A percentile compares a stretch with the other conserved stretches of the same genome.
Evolutionary conservation across 2,113 vertebrate species (phyloP).

Genomic region (Donacobius atricapilla): DNA sequence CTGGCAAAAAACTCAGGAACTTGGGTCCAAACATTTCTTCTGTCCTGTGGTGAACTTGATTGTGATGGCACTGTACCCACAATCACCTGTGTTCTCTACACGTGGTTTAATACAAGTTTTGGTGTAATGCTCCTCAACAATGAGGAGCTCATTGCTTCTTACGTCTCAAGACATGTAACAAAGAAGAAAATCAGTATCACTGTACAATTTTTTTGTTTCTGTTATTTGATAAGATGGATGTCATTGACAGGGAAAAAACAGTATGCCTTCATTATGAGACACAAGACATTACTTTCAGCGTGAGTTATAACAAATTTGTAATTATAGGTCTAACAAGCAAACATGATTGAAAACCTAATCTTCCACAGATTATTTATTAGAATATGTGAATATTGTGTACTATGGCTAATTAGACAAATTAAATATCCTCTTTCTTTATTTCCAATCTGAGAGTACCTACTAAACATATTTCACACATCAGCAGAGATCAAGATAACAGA

Average conservation of each 20-base stretch:
- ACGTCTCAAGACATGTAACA: neutral
- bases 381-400: neutral
- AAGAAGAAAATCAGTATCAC: neutral
- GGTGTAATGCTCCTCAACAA: neutral
- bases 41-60: neutral
- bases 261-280: neutral
- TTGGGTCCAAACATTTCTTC: neutral
- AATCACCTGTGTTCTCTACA: neutral
- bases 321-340: neutral
- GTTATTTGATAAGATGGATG: neutral
- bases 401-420: neutral
- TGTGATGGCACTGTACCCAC: neutral
- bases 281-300: neutral
- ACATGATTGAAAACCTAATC: neutral
- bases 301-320: neutral
- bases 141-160: neutral
- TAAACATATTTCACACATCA: neutral
- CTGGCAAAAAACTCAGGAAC: neutral
- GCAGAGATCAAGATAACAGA: neutral
- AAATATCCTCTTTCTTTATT: neutral
- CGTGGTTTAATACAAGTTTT: neutral
- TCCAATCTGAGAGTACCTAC: neutral
- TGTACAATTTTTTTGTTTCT: neutral
- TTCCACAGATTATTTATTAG: neutral
- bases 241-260: neutral